These are phyloP conservation scores for Pipistrellus pipistrellus DNA, from an alignment of 2,797 vertebrate species.

Conservation along the genomic window DNA sequence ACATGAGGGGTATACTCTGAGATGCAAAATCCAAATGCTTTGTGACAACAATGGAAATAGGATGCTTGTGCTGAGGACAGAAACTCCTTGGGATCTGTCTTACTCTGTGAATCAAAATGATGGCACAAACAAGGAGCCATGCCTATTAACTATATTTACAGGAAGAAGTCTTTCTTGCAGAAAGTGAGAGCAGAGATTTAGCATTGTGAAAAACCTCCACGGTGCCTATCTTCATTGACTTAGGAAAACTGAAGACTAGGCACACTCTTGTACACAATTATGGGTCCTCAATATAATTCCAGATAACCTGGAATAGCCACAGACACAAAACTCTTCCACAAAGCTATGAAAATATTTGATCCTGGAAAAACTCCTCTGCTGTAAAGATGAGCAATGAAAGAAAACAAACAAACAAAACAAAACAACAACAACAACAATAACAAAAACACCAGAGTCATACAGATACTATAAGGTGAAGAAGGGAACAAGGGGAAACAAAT, in stretches of 20 bases:
- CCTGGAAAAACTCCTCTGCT: neutral
- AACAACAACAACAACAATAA: too few relatives aligned
- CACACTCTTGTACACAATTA: conserved; percentile 11
- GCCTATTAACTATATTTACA: neutral
- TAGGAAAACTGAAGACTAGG: neutral
- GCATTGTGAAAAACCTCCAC: neutral
- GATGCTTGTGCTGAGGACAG: neutral
- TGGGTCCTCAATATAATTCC: neutral
- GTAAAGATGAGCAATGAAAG: neutral
- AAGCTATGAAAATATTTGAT: neutral
- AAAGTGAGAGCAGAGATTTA: neutral
- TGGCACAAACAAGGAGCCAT: neutral
- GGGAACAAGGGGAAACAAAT: neutral
- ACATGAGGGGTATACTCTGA: neutral
- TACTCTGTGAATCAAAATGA: neutral
- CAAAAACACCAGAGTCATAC: neutral
- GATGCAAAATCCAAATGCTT: neutral
- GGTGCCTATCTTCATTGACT: neutral
- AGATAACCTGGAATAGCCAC: neutral
- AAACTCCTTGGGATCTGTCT: neutral
- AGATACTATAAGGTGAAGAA: neutral
- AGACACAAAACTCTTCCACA: neutral
- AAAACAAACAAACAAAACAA: neutral
- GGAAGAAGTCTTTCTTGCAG: neutral
- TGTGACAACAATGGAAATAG: neutral